These are phyloP conservation scores for Phoebastria nigripes DNA, from an alignment of 2,797 vertebrate species.

Conservation along the genomic window DNA sequence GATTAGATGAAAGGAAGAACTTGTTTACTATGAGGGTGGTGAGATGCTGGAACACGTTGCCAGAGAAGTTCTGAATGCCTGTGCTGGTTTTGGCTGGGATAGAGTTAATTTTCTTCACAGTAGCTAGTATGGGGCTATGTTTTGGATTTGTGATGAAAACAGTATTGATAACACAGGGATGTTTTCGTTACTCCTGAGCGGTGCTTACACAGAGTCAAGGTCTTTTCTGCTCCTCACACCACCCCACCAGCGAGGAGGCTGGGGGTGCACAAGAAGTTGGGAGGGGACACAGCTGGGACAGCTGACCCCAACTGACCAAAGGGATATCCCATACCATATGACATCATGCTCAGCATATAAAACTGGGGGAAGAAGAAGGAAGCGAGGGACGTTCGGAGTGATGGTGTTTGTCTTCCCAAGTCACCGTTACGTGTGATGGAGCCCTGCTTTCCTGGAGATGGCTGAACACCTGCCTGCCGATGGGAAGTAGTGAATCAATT, in stretches of 20 bases:
- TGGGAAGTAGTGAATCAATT: not conserved
- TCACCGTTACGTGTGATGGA: accelerated
- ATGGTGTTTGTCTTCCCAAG: not conserved
- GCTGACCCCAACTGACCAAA: not conserved
- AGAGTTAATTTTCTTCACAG: not conserved
- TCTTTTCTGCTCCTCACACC: not conserved
- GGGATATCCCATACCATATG: not conserved
- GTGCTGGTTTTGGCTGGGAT: not conserved
- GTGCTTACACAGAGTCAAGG: not conserved
- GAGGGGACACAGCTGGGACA: not conserved
- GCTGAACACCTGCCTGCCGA: not conserved
- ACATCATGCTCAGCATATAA: not conserved
- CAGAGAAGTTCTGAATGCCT: not conserved
- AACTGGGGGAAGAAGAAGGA: not conserved
- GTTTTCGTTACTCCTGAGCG: not conserved
- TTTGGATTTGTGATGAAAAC: not conserved
- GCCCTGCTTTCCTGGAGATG: not conserved
- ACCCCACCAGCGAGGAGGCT: not conserved
- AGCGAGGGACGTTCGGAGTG: accelerated
- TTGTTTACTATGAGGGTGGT: not conserved
- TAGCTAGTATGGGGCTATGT: not conserved
- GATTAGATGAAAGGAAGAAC: not conserved
- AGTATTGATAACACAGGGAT: not conserved
- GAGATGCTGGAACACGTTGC: not conserved
- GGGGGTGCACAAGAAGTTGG: not conserved